Conservation (phyloP, 2,797 vertebrate genomes). For the Geotrypetes seraphini region DNA sequence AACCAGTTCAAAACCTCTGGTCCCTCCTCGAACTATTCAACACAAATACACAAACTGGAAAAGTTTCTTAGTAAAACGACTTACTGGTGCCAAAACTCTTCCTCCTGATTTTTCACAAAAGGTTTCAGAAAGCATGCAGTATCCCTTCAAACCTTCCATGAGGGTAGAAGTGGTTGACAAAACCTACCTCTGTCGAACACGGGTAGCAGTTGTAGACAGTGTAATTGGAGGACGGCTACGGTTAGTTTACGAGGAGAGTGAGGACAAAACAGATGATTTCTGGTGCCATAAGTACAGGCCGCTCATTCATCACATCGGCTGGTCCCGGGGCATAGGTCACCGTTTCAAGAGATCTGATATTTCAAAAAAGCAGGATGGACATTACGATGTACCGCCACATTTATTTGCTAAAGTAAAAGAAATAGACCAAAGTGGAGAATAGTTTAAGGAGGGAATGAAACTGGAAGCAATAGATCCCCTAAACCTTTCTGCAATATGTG, state of each 20-base stretch:
- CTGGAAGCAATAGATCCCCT: slow-evolving; percentile 95
- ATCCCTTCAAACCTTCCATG: slow-evolving; percentile 94
- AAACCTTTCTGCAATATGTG: slow-evolving; percentile 97
- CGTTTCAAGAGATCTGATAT: too few species aligned
- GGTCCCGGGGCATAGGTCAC: too few species aligned
- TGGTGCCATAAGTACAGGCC: too few species aligned
- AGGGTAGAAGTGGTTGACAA: slow-evolving; percentile 97
- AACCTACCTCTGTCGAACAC: slow-evolving; percentile 89
- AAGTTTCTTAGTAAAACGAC: slow-evolving; percentile 91
- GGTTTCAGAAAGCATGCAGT: slow-evolving; percentile 92
- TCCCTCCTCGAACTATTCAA: slow-evolving; percentile 97
- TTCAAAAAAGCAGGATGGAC: slow-evolving; percentile 86
- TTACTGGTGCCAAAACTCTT: slow-evolving; percentile 97
- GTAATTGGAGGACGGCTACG: slow-evolving; percentile 87
- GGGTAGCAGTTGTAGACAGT: slow-evolving; percentile 87
- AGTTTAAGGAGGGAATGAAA: slow-evolving; percentile 98
- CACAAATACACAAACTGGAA: slow-evolving; percentile 98
- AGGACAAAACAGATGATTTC: slow-evolving; percentile 86
- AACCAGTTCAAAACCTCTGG: too few species aligned
- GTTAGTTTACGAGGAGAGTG: slow-evolving; percentile 89
- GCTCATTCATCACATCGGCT: too few species aligned
- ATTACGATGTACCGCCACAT: slow-evolving; percentile 78
- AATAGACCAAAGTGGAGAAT: slow-evolving; percentile 84
- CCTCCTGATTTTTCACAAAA: slow-evolving; percentile 85
- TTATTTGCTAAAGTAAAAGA: slow-evolving; percentile 93